phyloP scores from a whole-genome alignment of 2,797 vertebrate genomes.

The Lagocephalus sceleratus region DNA sequence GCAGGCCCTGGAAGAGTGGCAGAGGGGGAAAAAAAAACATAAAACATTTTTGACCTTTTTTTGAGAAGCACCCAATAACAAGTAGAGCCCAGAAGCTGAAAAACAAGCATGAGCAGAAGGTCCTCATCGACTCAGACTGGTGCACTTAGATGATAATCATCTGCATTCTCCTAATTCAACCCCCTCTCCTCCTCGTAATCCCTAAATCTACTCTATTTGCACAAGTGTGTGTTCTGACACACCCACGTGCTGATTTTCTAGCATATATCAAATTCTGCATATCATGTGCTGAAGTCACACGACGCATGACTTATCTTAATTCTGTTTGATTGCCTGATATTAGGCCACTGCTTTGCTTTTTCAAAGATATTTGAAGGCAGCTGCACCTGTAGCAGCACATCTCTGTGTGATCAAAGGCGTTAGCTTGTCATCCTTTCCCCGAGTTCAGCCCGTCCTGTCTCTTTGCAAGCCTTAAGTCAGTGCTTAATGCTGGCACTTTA shows the following conservation, averaged over 20 bases:
- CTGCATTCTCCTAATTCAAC: not conserved
- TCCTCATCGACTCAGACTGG: slow-evolving; percentile 19
- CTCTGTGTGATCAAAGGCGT: not conserved
- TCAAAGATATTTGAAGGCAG: not conserved
- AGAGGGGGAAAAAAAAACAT: slow-evolving; percentile 25
- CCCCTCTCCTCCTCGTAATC: not conserved
- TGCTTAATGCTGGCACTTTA: not conserved
- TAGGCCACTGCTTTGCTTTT: not conserved
- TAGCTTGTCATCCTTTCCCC: not conserved
- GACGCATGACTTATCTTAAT: not conserved
- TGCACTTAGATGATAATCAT: slow-evolving; percentile 20
- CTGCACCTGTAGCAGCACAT: not conserved
- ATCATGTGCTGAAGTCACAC: too few species aligned
- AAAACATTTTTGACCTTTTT: slow-evolving; percentile 42
- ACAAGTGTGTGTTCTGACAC: too few species aligned
- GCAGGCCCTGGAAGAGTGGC: slow-evolving; percentile 35
- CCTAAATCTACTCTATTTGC: too few species aligned
- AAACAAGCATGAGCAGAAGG: slow-evolving; percentile 40
- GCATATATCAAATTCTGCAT: not conserved
- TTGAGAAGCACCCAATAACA: slow-evolving; percentile 41
- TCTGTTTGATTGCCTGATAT: not conserved
- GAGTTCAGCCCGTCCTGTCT: not conserved
- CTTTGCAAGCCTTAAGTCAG: not conserved
- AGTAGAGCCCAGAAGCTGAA: slow-evolving; percentile 43
- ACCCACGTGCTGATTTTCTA: too few species aligned